phyloP scores from a whole-genome alignment of 2,888 invertebrate species.

The Alitta virens region DNA sequence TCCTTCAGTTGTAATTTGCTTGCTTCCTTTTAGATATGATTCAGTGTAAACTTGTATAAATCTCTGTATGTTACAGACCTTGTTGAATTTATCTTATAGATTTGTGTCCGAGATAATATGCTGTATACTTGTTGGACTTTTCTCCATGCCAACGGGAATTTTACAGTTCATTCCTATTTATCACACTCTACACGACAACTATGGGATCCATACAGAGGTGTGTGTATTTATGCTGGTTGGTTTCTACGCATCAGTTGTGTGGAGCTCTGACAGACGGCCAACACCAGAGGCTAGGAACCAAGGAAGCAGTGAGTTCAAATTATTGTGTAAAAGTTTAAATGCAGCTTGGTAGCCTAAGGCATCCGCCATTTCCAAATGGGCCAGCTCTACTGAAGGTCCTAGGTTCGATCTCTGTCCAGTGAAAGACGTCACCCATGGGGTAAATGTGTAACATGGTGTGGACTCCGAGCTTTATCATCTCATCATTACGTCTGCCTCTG shows the following conservation, averaged over 20 bases:
- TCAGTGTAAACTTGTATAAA: background rate
- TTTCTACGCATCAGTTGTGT: slow-evolving; percentile 64
- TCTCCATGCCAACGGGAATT: slow-evolving; percentile 74
- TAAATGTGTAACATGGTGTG: no score
- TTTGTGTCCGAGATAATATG: slow-evolving; percentile 62
- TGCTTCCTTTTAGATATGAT: background rate
- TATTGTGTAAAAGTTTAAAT: no score
- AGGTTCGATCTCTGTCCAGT: no score
- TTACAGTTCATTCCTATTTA: slow-evolving; percentile 72
- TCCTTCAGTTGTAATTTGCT: background rate
- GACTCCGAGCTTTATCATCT: no score
- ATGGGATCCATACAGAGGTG: slow-evolving; percentile 69
- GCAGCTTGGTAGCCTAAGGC: no score
- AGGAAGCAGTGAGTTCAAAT: no score
- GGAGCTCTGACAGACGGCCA: slow-evolving; percentile 64
- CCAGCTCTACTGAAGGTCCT: no score
- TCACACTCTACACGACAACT: slow-evolving; percentile 73
- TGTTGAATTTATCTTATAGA: slow-evolving; percentile 58
- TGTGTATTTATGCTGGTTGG: slow-evolving; percentile 68
- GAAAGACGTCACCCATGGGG: no score
- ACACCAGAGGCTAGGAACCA: slow-evolving; percentile 9
- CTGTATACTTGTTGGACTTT: slow-evolving; percentile 63
- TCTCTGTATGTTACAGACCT: no score
- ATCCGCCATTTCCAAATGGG: no score
- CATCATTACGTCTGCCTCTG: no score